Base-by-base conservation (phyloP, 2,797 vertebrate species). In the Echeneis naucrates region DNA sequence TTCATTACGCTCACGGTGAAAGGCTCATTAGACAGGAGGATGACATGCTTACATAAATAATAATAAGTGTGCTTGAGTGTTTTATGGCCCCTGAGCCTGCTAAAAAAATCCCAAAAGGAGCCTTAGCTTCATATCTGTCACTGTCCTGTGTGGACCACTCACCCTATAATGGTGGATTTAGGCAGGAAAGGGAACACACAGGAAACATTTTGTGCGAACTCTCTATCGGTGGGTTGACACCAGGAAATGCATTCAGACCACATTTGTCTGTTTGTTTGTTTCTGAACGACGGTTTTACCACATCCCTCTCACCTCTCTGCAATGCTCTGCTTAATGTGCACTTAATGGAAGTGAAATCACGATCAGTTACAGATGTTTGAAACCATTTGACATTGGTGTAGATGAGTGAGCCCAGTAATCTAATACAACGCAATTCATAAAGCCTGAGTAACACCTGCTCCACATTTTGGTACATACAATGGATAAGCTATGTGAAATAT, bases 21-120 rank as follows among this genome's bases (percentile, higher is more conserved):
- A 82, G 88, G 88, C 91, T 93, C 91, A 92, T 95, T 94, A 93
- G 86, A 92, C 77, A 84, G 69, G 69, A 86, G 85, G 87, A 92
- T 86, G 89, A 91, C 92, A 90, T 84, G 87, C 87, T 92, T 91
- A 87, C 83, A 93, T 86, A 92, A 93, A 94, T 92, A 91, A 91
- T 89, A 87, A 86, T 78, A 92, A 90, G 77, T 86, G 75, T 66
- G 80, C 85, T 78, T 40, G 77, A 84, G 84, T 91, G 83, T 87
- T 88, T 90, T 82, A 57, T 77, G 68, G 72, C 77, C 83, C 81
- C 62, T 63, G 73, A 87, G 83, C 68, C 62, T 87, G 83, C 68
- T 60, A 60, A 81, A 70, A 56, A 82, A 80, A 82, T 79, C 81
- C 80, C 70, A 62, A 63, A 87, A 89, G 80, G 63, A 44, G 64